Evolutionary conservation across 1,140 invertebrate genomes (phyloP).

Genomic region (Polyergus mexicanus): DNA sequence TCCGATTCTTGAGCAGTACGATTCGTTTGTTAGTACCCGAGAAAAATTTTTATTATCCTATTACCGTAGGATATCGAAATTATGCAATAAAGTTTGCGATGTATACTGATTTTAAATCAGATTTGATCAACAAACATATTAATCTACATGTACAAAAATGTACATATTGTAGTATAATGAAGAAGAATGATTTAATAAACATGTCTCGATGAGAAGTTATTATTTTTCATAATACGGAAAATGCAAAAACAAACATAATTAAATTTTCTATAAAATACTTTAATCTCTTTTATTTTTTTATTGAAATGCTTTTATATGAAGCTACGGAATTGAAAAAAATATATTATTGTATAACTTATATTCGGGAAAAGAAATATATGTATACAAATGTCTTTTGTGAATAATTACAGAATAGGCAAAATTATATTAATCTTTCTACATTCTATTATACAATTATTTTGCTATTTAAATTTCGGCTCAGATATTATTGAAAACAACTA

Average conservation of each 20-base stretch:
- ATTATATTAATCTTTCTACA: background rate
- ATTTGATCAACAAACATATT: background rate
- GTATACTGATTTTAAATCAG: background rate
- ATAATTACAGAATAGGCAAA: background rate
- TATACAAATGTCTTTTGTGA: background rate
- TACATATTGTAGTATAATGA: background rate
- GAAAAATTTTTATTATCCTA: background rate
- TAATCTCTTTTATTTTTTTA: background rate
- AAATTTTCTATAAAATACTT: constrained; percentile 3
- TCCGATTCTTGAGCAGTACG: constrained; percentile 65
- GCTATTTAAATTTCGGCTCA: background rate
- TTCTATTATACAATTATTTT: background rate
- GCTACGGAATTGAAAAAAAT: background rate
- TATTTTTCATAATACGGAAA: background rate
- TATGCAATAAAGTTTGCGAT: constrained; percentile 16
- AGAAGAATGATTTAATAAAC: background rate
- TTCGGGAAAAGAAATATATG: background rate
- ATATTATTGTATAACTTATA: background rate
- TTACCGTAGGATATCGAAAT: background rate
- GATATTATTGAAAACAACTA: background rate
- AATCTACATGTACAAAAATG: background rate
- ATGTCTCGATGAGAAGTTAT: background rate
- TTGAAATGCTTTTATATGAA: background rate
- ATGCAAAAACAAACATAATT: constrained; percentile 5
- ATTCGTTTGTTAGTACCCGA: background rate